Evolutionary conservation across 2,797 vertebrate genomes (phyloP).

Genomic region (Scleropages formosus): DNA sequence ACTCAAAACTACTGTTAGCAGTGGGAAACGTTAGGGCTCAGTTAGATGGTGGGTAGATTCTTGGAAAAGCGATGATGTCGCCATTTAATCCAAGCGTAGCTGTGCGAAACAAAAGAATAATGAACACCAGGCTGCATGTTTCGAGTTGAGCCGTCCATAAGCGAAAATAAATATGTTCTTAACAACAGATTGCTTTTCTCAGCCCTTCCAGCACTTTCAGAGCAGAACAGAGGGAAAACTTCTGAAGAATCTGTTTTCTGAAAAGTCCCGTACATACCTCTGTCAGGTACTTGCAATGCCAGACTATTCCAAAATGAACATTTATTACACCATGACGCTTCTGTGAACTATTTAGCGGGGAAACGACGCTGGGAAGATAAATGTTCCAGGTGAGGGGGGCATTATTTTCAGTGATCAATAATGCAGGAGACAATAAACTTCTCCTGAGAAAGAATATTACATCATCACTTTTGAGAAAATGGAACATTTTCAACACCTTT

Average conservation of each 20-base stretch:
- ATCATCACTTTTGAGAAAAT: not conserved
- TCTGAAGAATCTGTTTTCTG: not conserved
- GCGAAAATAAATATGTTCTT: not conserved
- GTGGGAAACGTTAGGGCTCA: not conserved
- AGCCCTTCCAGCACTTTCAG: not conserved
- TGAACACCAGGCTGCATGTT: not conserved
- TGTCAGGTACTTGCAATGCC: slow-evolving; percentile 7
- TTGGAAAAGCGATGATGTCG: not conserved
- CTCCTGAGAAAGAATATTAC: not conserved
- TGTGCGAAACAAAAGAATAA: slow-evolving; percentile 8
- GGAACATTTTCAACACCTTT: slow-evolving; percentile 22
- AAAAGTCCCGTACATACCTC: not conserved
- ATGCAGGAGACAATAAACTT: slow-evolving; percentile 53
- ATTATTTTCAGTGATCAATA: slow-evolving; percentile 61
- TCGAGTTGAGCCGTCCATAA: not conserved
- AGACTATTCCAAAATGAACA: not conserved
- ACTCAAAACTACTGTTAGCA: not conserved
- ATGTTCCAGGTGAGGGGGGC: slow-evolving; percentile 10
- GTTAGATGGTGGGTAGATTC: not conserved
- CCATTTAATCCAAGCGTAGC: slow-evolving; percentile 8
- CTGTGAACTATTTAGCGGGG: not conserved
- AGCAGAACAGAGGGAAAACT: not conserved
- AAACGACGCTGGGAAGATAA: slow-evolving; percentile 1
- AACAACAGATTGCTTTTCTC: not conserved
- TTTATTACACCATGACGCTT: not conserved